Base-by-base conservation (phyloP, 2,888 invertebrate species). In the Drosophila multiciliata region DNA sequence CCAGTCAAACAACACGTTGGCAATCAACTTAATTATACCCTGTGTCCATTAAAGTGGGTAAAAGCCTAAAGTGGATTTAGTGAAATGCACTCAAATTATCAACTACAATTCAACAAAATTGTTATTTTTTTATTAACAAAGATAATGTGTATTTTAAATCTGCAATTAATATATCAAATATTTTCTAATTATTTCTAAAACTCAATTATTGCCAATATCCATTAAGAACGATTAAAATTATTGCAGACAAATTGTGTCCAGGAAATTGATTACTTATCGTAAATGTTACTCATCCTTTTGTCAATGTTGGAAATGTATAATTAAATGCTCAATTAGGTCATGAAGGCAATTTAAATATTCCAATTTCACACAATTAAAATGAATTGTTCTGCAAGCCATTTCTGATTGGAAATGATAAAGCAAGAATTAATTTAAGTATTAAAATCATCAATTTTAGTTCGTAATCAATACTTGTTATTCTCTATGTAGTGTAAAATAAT, bases 1-100 rank as follows among this genome's bases (percentile, higher is more conserved):
- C 33, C 32, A 48, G 50, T 38, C 55, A 45, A 57, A 23, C 61
- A 75, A 69, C 72, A 64, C 78, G 66, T 57, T 71, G 48, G 62
- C 75, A 62, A 69, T 77, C 67, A 75, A 75, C 75, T 61, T 66
- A 53, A 69, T 70, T 58, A 64, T 58, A 57, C 57, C 57, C 57
- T 57, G 40, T 29, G 40, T 4, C 32, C 20, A 20, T 32, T 52
- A 11, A 29, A 12, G 29, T 50, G n/a, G 50, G 29, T 50, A n/a
- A 50, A n/a, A 26, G 50, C 3, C 50, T 7, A 29, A 29, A 26
- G n/a, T 50, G 26, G 12, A 50, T 29, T 50, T 6, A 3, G 15
- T 26, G 2, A 15, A 6, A 9, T 6, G 11, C 3, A 6, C 29
- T 3, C 3, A 29, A n/a, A 0, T 6, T 6, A 17, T 5, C 29